A percentile compares a stretch with the other conserved stretches of the same genome.
Evolutionary conservation across 30 jellyfish, hydroid and myxozoan species (phyloP).

Genomic region (Morbakka virulenta): DNA sequence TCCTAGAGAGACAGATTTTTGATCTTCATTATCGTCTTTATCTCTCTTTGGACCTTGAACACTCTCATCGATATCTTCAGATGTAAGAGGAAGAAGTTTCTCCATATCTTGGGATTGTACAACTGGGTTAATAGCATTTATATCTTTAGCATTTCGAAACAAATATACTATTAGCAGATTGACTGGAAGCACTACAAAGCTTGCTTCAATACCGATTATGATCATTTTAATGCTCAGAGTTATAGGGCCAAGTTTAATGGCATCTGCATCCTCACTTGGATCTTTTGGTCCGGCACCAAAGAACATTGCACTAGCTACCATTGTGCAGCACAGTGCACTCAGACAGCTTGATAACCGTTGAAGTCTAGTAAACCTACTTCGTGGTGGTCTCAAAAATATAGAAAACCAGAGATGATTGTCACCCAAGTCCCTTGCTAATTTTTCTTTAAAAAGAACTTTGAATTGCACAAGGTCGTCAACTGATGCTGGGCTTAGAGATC

Average conservation of each 20-base stretch:
- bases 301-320: slow-evolving; percentile 32
- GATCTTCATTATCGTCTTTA: neutral
- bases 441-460: slow-evolving; percentile 7
- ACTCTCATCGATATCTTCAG: neutral
- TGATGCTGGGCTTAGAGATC: slow-evolving; percentile 2
- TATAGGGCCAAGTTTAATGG: slow-evolving; percentile 13
- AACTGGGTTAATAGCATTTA: neutral
- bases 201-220: slow-evolving; percentile 1
- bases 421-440: neutral
- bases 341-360: slow-evolving; percentile 19
- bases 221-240: neutral
- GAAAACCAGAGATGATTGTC: slow-evolving; percentile 25
- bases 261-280: neutral
- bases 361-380: slow-evolving; percentile 20
- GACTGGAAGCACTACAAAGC: slow-evolving; percentile 17
- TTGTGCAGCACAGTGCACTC: slow-evolving; percentile 16
- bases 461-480: neutral
- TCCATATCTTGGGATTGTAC: neutral
- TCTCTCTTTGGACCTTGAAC: neutral
- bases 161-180: neutral
- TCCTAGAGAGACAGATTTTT: too few relatives aligned
- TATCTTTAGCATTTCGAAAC: neutral
- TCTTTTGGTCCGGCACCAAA: slow-evolving; percentile 6
- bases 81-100: neutral
- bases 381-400: slow-evolving; percentile 15